A percentile compares a stretch with the other conserved stretches of the same genome.
Conservation (phyloP, 2,888 invertebrate genomes). For the Oscheius myriophilus region DNA sequence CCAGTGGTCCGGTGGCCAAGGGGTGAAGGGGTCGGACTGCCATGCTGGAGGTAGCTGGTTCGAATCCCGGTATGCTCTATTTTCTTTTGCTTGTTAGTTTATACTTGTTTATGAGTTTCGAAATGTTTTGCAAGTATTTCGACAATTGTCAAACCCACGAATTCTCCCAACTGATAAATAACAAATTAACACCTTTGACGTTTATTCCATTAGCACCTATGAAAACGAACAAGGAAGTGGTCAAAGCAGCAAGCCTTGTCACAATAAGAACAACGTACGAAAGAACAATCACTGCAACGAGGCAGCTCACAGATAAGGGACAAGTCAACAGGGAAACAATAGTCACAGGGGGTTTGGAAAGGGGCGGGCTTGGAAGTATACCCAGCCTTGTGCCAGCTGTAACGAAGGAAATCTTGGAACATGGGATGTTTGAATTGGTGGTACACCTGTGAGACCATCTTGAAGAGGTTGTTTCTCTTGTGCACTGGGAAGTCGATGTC, state of each 20-base stretch:
- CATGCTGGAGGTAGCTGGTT: no score
- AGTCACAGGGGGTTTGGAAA: background rate
- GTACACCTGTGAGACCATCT: conserved; percentile 7
- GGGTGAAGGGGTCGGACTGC: no score
- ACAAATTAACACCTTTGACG: no score
- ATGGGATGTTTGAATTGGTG: conserved; percentile 13
- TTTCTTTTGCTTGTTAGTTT: no score
- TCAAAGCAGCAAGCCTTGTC: background rate
- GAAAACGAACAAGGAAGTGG: background rate
- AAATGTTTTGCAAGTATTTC: no score
- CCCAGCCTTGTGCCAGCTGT: conserved; percentile 9
- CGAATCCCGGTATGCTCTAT: no score
- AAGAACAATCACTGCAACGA: background rate
- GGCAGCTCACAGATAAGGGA: background rate
- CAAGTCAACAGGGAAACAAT: background rate
- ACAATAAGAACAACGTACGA: background rate
- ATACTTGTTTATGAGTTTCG: no score
- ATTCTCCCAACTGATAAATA: no score
- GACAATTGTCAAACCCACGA: no score
- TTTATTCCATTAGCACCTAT: no score
- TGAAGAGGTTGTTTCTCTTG: background rate
- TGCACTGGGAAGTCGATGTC: conserved; percentile 11
- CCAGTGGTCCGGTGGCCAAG: no score
- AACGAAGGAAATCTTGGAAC: conserved; percentile 1
- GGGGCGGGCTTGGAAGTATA: background rate